Percentiles rank a stretch among this genome's conserved stretches.
These are phyloP conservation scores for Apis mellifera DNA, from an alignment of 1,140 invertebrate species.

Conservation along the genomic window DNA sequence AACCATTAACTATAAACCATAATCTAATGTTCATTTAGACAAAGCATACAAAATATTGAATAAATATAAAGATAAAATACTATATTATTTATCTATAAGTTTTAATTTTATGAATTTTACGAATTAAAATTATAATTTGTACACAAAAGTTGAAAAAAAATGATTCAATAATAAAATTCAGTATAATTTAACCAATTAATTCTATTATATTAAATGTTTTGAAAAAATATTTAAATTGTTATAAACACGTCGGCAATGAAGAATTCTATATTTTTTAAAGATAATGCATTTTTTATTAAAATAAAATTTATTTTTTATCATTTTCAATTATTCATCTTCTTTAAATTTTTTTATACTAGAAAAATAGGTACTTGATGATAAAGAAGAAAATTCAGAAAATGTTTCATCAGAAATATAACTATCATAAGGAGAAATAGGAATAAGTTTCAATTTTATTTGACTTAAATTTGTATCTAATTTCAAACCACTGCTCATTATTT, in stretches of 20 bases:
- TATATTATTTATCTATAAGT: too few relatives aligned
- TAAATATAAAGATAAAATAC: too few relatives aligned
- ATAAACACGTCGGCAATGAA: slow-evolving; percentile 24
- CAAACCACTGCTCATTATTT: slow-evolving; percentile 16
- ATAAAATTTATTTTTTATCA: background rate
- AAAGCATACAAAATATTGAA: too few relatives aligned
- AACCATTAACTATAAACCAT: too few relatives aligned
- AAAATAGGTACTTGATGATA: background rate
- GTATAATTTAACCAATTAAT: too few relatives aligned
- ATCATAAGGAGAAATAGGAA: background rate
- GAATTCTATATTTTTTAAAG: slow-evolving; percentile 21
- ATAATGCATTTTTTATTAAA: slow-evolving; percentile 26
- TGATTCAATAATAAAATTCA: too few relatives aligned
- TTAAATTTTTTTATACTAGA: background rate
- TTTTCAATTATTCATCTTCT: slow-evolving; percentile 6
- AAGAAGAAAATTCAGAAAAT: background rate
- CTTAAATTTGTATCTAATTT: background rate
- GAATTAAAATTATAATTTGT: too few relatives aligned
- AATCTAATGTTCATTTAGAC: too few relatives aligned
- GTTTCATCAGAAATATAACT: background rate
- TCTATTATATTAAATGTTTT: background rate
- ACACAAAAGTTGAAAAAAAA: too few relatives aligned
- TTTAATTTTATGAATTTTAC: too few relatives aligned
- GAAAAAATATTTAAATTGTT: background rate
- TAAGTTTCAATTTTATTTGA: background rate